A percentile compares a stretch with the other conserved stretches of the same genome.
Evolutionary conservation across 2,888 invertebrate genomes (phyloP).

Genomic region (Scaptomyza parva): DNA sequence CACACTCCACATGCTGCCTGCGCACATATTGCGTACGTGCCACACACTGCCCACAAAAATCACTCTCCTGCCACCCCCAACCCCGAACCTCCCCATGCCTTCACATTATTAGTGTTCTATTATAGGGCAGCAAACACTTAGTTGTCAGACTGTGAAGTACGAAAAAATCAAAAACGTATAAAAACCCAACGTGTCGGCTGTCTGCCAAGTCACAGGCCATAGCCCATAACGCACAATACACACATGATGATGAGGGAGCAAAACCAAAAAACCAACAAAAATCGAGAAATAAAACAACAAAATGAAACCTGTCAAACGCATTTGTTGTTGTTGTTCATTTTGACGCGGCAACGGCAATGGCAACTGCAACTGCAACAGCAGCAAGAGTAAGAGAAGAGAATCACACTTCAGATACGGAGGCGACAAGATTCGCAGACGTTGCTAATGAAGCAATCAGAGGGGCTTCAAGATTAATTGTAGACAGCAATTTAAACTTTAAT

Average conservation of each 20-base stretch:
- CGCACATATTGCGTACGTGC: constrained; percentile 40
- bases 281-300: background rate
- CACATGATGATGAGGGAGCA: background rate
- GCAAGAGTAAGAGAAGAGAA: background rate
- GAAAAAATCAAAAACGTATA: background rate
- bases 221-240: background rate
- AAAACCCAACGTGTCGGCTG: constrained; percentile 13
- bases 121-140: constrained; percentile 24
- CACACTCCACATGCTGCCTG: no score
- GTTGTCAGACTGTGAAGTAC: constrained; percentile 19
- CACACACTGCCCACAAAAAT: no score
- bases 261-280: background rate
- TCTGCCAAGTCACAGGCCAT: constrained; percentile 7
- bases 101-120: constrained; percentile 2
- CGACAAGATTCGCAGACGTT: constrained; percentile 3
- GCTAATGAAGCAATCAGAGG: constrained; percentile 5
- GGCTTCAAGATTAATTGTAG: constrained; percentile 1
- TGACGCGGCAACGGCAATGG: constrained; percentile 30
- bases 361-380: constrained; percentile 29
- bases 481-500: background rate
- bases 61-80: background rate
- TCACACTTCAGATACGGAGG: background rate
- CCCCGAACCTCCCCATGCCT: no score
- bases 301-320: background rate
- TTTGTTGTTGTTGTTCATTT: constrained; percentile 8